Percentiles rank a stretch among this genome's conserved stretches.
phyloP scores from a whole-genome alignment of 2,888 invertebrate species.

The Plagiodera versicolora region DNA sequence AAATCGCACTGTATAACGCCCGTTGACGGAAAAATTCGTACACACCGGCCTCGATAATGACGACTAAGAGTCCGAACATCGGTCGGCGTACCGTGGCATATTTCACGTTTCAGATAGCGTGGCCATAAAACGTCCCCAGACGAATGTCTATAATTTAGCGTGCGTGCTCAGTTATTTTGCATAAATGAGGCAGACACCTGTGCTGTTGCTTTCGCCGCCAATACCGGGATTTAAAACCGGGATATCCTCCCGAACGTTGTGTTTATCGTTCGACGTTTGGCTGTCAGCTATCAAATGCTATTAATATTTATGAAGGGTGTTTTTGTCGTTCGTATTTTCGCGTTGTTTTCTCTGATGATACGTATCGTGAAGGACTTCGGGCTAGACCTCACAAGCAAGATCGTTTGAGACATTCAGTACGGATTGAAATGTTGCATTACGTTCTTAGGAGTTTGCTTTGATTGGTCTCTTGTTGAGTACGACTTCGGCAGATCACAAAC shows the following conservation, averaged over 20 bases:
- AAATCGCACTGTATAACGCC: no score
- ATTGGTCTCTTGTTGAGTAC: no score
- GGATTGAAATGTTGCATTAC: no score
- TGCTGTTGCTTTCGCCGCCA: slow-evolving; percentile 9
- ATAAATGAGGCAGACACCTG: slow-evolving; percentile 34
- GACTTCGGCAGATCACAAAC: no score
- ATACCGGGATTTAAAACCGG: slow-evolving; percentile 18
- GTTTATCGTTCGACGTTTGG: slow-evolving; percentile 28
- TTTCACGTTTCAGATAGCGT: slow-evolving; percentile 27
- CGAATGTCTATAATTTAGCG: slow-evolving; percentile 32
- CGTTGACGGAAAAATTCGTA: no score
- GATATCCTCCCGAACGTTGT: slow-evolving; percentile 25
- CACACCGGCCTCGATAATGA: no score
- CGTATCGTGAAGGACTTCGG: neutral
- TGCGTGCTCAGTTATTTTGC: slow-evolving; percentile 31
- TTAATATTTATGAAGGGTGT: slow-evolving; percentile 29
- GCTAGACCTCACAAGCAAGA: neutral
- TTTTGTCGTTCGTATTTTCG: slow-evolving; percentile 3
- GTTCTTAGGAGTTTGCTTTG: no score
- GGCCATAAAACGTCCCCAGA: slow-evolving; percentile 25
- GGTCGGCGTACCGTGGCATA: slow-evolving; percentile 23
- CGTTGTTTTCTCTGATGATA: neutral
- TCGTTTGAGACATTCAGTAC: neutral
- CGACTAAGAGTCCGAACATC: no score
- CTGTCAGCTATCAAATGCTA: slow-evolving; percentile 28